phyloP scores from a whole-genome alignment of 2,888 invertebrate genomes.

The Cabera pusaria region DNA sequence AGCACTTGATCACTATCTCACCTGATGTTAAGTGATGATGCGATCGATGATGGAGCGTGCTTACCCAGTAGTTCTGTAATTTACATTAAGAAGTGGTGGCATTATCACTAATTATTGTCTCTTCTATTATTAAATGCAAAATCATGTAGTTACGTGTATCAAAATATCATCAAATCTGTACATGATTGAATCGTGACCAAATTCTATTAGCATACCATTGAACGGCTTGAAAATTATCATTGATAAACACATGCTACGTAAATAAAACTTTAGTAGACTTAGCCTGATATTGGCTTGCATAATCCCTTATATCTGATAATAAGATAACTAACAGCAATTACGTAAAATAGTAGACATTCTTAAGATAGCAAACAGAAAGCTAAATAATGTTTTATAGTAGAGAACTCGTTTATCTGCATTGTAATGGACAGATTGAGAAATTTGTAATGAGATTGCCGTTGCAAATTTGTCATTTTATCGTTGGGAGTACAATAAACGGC shows the following conservation, averaged over 20 bases:
- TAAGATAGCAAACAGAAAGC: constrained; percentile 21
- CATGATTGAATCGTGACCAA: constrained; percentile 8
- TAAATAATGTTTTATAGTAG: constrained; percentile 8
- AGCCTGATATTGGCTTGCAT: constrained; percentile 19
- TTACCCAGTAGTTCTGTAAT: too few relatives aligned
- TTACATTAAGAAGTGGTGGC: too few relatives aligned
- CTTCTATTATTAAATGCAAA: too few relatives aligned
- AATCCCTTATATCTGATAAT: constrained; percentile 23
- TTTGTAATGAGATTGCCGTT: constrained; percentile 19
- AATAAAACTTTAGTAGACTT: constrained; percentile 13
- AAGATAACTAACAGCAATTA: constrained; percentile 27
- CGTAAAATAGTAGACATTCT: constrained; percentile 29
- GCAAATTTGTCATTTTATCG: too few relatives aligned
- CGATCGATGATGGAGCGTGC: too few relatives aligned
- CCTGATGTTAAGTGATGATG: too few relatives aligned
- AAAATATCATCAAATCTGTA: too few relatives aligned
- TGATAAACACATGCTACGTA: constrained; percentile 17
- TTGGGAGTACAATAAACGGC: too few relatives aligned
- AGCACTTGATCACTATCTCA: too few relatives aligned
- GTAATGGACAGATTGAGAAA: constrained; percentile 21
- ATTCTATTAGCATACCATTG: constrained; percentile 16
- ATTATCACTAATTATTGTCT: constrained; percentile 9
- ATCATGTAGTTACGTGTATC: too few relatives aligned
- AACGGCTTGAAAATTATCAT: constrained; percentile 11
- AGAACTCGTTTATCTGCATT: constrained; percentile 23